Evolutionary conservation across 2,113 vertebrate species (phyloP), one percentile per base, ranked within the genome.

Genomic region (Hyla sarda): DNA sequence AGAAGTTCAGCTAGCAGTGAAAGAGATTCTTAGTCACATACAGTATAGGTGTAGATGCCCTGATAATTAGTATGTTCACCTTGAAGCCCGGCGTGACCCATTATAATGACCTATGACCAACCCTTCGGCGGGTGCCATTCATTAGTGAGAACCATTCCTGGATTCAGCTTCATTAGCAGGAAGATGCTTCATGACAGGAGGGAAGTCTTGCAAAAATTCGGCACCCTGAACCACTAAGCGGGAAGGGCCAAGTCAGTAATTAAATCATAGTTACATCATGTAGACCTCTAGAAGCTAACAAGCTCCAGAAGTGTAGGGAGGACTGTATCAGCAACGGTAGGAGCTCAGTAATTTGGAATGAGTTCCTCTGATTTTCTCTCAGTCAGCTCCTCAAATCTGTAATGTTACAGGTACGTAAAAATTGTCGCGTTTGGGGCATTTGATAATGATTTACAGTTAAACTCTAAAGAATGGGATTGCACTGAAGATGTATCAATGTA

Each of bases 41-140:
- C 12, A 32, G 65, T n/a, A n/a, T n/a, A 73, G 9, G 34, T 71
- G 67, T 34, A 4, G 50, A 65, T 58, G 62, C n/a, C 84, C 77
- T 1, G 11, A 32, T 80, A 81, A 86, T 86, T 72, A 86, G 67
- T 17, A 72, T 73, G 32, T 60, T 81, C 67, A 81, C 67, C 65
- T 81, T 19, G 7, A 23, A 19, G 76, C 9, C 21, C 28, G 58
- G 60, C 60, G 14, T 71, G 47, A 30, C 50, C 67, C 13, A 54
- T 73, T 23, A 28, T 48, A 54, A 79, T 71, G 52, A 81, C 77
- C 84, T 60, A n/a, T 79, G 76, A 47, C 77, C 84, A 25, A 23
- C 65, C 30, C 25, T 23, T n/a, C 84, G 2, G 47, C 52, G 6
- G 77, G 37, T 72, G 84, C 34, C 77, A 9, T 81, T 86, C 81